phyloP scores from a whole-genome alignment of 2,888 invertebrate species.

The Aproaerema taeniolella region DNA sequence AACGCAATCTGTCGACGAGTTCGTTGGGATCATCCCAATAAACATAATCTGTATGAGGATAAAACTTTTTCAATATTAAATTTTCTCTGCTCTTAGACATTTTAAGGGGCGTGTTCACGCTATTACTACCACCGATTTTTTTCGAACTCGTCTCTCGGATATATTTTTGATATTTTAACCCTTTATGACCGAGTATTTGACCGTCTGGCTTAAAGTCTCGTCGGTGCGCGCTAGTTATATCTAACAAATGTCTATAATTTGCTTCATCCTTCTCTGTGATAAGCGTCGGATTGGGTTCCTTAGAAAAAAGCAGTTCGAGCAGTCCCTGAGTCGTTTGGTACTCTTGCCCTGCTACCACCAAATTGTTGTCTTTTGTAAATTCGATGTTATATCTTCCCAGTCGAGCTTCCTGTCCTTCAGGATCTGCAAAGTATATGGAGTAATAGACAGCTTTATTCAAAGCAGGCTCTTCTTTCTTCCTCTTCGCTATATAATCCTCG shows the following conservation, averaged over 20 bases:
- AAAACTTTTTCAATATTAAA: slow-evolving; percentile 16
- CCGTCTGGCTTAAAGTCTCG: slow-evolving; percentile 15
- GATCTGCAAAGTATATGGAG: not conserved
- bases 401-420: not conserved
- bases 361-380: no score
- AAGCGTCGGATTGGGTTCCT: slow-evolving; percentile 7
- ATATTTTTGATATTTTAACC: slow-evolving; percentile 14
- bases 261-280: slow-evolving; percentile 12
- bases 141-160: slow-evolving; percentile 10
- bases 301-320: slow-evolving; percentile 12
- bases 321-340: slow-evolving; percentile 14
- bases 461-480: no score
- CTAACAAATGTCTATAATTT: slow-evolving; percentile 15
- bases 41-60: slow-evolving; percentile 16
- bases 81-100: slow-evolving; percentile 8
- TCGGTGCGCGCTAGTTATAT: slow-evolving; percentile 17
- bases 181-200: slow-evolving; percentile 17
- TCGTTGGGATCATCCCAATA: slow-evolving; percentile 27
- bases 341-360: no score
- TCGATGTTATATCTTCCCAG: not conserved
- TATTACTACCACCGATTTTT: not conserved
- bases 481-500: no score
- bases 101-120: not conserved
- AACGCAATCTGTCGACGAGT: slow-evolving; percentile 21
- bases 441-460: not conserved